Evolutionary conservation across 2,113 vertebrate genomes (phyloP).

Genomic region (Tringa solitaria): DNA sequence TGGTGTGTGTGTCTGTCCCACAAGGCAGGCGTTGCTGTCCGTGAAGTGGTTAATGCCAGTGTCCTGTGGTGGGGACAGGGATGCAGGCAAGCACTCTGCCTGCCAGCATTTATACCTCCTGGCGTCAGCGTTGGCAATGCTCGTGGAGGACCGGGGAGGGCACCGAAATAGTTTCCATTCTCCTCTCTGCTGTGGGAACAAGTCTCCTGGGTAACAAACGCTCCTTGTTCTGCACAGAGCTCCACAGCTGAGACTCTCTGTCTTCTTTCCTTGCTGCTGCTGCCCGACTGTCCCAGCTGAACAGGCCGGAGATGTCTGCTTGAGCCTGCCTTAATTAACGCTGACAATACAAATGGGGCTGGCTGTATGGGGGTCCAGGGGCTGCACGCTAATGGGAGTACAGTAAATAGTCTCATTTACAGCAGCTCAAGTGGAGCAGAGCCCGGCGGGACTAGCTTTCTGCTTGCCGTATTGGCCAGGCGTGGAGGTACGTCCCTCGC

Average conservation of each 20-base stretch:
- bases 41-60: constrained; percentile 14
- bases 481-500: fast-evolving
- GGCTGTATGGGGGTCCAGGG: not conserved
- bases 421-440: not conserved
- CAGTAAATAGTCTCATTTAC: constrained; percentile 1
- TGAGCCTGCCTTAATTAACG: constrained; percentile 23
- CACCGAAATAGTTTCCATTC: constrained; percentile 59
- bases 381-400: not conserved
- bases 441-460: not conserved
- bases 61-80: not conserved
- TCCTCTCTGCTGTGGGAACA: constrained; percentile 51
- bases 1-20: not conserved
- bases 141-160: not conserved
- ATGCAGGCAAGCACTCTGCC: not conserved
- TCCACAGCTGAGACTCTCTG: not conserved
- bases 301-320: not conserved
- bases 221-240: constrained; percentile 49
- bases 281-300: not conserved
- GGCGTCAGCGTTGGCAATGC: constrained; percentile 43
- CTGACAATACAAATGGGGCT: constrained; percentile 24
- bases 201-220: constrained; percentile 57
- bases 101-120: constrained; percentile 40
- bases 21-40: not conserved
- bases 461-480: not conserved
- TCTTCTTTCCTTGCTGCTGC: not conserved